A percentile compares a stretch with the other conserved stretches of the same genome.
Conservation (phyloP, 92 coral and sea anemone species). For the Epizoanthus illoricatus region DNA sequence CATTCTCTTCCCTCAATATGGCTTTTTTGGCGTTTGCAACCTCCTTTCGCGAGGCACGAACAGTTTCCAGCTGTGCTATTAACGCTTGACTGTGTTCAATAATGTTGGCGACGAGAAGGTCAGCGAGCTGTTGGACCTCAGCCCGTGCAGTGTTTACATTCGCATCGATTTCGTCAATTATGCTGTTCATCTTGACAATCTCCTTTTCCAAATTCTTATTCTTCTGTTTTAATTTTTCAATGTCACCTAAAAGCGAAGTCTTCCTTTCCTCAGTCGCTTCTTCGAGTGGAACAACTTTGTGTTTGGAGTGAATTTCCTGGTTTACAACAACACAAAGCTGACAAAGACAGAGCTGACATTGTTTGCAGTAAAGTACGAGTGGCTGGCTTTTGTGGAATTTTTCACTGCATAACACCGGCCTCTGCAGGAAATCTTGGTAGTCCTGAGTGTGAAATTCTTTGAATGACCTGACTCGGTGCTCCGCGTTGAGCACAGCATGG, state of each 20-base stretch:
- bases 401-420: constrained; percentile 16
- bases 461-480: constrained; percentile 19
- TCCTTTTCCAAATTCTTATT: not conserved
- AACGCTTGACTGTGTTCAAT: too few species aligned
- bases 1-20: too few species aligned
- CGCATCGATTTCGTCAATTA: not conserved
- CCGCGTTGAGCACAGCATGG: constrained; percentile 1
- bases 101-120: too few species aligned
- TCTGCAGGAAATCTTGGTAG: constrained; percentile 25
- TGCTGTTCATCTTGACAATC: not conserved
- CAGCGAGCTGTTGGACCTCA: too few species aligned
- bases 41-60: too few species aligned
- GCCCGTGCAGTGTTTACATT: not conserved
- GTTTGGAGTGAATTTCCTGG: not conserved
- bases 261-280: constrained; percentile 1
- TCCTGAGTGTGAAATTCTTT: constrained; percentile 19
- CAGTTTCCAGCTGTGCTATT: too few species aligned
- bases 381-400: constrained; percentile 11
- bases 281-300: not conserved
- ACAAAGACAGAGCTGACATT: constrained; percentile 1
- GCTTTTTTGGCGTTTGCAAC: too few species aligned
- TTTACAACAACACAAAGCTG: constrained; percentile 2
- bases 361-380: constrained; percentile 3
- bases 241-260: not conserved
- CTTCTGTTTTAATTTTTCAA: not conserved